Conservation (phyloP, 2,888 invertebrate species). For the Hesperia comma region DNA sequence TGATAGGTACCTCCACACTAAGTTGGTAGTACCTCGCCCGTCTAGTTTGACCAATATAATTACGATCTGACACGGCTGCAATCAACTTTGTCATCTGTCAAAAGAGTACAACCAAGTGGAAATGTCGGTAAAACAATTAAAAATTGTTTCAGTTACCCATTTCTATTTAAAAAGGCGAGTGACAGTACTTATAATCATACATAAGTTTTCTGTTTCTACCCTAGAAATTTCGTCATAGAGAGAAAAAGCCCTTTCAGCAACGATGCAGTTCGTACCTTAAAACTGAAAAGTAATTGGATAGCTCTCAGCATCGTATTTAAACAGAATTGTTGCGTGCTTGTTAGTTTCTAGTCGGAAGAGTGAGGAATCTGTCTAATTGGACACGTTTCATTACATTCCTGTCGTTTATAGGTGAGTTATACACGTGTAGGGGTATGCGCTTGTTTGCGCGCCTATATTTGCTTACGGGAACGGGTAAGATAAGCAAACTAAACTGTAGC, state of each 20-base stretch:
- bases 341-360: slow-evolving; percentile 31
- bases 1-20: too few relatives aligned
- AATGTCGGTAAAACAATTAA: too few relatives aligned
- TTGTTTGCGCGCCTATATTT: slow-evolving; percentile 36
- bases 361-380: slow-evolving; percentile 37
- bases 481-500: slow-evolving; percentile 36
- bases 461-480: slow-evolving; percentile 31
- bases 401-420: slow-evolving; percentile 27
- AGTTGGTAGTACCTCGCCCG: too few relatives aligned
- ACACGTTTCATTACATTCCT: slow-evolving; percentile 37
- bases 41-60: too few relatives aligned
- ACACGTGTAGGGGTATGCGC: slow-evolving; percentile 28
- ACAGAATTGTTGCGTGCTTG: slow-evolving; percentile 33
- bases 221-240: background rate
- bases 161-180: too few relatives aligned
- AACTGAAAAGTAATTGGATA: slow-evolving; percentile 34
- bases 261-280: slow-evolving; percentile 4
- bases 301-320: slow-evolving; percentile 30
- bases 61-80: too few relatives aligned
- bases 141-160: too few relatives aligned
- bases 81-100: too few relatives aligned
- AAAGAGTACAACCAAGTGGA: too few relatives aligned
- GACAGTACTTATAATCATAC: too few relatives aligned
- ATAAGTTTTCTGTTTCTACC: background rate
- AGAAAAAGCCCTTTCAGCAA: slow-evolving; percentile 3